These are phyloP conservation scores for Perithous albicinctus DNA, from an alignment of 2,888 invertebrate species.

Conservation along the genomic window DNA sequence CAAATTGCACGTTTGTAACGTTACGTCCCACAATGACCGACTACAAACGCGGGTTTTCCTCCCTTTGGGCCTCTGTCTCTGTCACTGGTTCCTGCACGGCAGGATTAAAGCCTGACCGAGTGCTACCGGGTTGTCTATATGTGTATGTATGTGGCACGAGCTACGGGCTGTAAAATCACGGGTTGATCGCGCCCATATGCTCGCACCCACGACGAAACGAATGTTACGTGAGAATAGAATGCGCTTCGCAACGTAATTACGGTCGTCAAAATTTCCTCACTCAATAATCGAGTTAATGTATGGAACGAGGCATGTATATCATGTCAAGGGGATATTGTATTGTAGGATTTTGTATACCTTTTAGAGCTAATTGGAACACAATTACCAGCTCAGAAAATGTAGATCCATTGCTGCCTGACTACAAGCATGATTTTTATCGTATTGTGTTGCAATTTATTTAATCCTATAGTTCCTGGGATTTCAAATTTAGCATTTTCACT, in stretches of 20 bases:
- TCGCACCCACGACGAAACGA: constrained; percentile 46
- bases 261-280: constrained; percentile 50
- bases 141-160: constrained; percentile 16
- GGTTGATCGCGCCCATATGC: constrained; percentile 78
- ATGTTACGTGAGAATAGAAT: constrained; percentile 21
- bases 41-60: constrained; percentile 44
- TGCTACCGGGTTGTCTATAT: constrained; percentile 48
- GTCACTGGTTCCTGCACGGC: constrained; percentile 48
- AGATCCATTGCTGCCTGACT: neutral
- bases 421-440: neutral
- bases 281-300: constrained; percentile 29
- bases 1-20: constrained; percentile 77
- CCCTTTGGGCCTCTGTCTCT: constrained; percentile 37
- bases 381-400: neutral
- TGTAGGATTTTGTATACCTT: neutral
- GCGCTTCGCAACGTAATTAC: constrained; percentile 36
- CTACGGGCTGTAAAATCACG: constrained; percentile 74
- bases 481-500: too few relatives aligned
- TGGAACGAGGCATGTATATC: neutral
- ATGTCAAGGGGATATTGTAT: neutral
- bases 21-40: constrained; percentile 62
- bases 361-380: neutral
- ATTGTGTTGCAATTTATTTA: neutral
- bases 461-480: too few relatives aligned
- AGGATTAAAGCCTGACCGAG: constrained; percentile 71